Percentiles rank a stretch among this genome's conserved stretches.
Evolutionary conservation across 2,113 vertebrate genomes (phyloP).

Genomic region (Heterochromis multidens): DNA sequence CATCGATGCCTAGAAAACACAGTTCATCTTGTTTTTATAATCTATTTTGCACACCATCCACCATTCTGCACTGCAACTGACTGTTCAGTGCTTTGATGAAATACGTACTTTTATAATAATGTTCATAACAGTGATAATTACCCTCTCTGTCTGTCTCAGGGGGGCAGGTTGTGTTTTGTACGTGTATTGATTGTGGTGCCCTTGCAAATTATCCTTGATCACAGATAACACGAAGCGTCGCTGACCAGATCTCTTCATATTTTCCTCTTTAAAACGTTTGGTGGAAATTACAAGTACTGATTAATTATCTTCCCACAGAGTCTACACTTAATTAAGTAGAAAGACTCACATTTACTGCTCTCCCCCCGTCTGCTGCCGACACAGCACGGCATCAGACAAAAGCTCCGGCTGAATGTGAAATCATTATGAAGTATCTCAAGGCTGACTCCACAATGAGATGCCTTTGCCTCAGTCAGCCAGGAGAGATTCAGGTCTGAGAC

Average conservation of each 20-base stretch:
- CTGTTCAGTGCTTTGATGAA: neutral
- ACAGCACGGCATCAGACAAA: neutral
- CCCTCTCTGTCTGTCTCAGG: neutral
- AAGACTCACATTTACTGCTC: neutral
- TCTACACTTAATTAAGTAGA: conserved; percentile 1
- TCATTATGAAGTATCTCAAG: neutral
- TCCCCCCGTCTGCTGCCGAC: neutral
- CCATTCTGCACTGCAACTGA: neutral
- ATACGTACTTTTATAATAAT: neutral
- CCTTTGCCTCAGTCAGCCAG: neutral
- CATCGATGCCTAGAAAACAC: conserved; percentile 24
- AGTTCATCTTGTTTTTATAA: neutral
- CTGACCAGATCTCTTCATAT: neutral
- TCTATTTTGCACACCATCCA: neutral
- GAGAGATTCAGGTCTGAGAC: neutral
- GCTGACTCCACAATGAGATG: neutral
- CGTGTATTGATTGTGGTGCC: neutral
- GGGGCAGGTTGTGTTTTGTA: neutral
- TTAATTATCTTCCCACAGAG: neutral
- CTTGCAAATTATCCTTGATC: neutral
- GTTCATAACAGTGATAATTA: neutral
- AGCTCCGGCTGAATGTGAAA: neutral
- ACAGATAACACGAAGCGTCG: neutral
- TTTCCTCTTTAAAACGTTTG: neutral
- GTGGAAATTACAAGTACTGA: neutral